Base-by-base conservation (phyloP, 2,797 vertebrate genomes). In the Neosilurus mollespiculum region DNA sequence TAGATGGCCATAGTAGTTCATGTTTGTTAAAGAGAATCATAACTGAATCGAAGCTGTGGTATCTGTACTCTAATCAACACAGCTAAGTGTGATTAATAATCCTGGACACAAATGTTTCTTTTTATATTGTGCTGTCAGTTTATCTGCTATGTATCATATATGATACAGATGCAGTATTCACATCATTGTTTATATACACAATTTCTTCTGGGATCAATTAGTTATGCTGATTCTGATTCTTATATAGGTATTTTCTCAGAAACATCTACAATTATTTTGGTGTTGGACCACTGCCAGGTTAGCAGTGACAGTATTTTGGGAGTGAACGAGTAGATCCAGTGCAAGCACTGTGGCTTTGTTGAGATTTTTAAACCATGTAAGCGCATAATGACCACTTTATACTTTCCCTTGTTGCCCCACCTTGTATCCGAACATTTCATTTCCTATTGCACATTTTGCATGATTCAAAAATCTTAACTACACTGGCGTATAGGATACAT, bases 1-100 rank as follows among this genome's bases (percentile, higher is more conserved):
- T 73, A 84, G 77, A 80, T 80, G 83, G 77, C 67, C 34, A 61
- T 73, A 56, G 66, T 54, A 49, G 0, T 53, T 66, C 22, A 84
- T 1, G 18, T 84, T 78, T 43, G 20, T 65, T 58, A 43, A 20
- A 37, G 66, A 49, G 54, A 70, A 70, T 37, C 2, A 2, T 24
- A 22, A 30, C 20, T 43, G 37, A 43, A 43, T 43, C 2, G 37
- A 49, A 80, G 6, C 18, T 10, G 22, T 43, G 34, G 7, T 18
- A 51, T 53, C 20, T 76, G 56, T 59, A 37, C 0, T 58, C 6
- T 37, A 8, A 76, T 37, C 26, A 76, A 1, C 18, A 26, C n/a
- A 53, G 49, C 70, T 71, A 51, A 49, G 18, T 6, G 14, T 24
- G 51, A 51, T 71, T 51, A 15, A 24, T 71, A 72, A 26, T 53